phyloP scores from a whole-genome alignment of 2,113 vertebrate genomes.

The Myxocyprinus asiaticus region DNA sequence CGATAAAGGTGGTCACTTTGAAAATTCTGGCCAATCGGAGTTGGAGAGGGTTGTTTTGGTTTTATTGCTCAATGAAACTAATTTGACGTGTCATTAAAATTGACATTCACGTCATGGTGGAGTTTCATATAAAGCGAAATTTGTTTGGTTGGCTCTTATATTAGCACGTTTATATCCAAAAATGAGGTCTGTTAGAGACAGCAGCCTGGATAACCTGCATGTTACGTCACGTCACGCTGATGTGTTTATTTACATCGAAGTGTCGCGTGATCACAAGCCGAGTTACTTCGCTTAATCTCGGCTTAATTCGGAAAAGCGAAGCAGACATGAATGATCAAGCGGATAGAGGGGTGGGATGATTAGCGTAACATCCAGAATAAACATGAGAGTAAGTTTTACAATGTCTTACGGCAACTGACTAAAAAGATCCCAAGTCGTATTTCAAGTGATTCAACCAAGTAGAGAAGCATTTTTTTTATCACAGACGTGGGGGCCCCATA shows the following conservation, averaged over 20 bases:
- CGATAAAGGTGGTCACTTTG: not conserved
- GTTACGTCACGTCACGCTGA: slow-evolving; percentile 1
- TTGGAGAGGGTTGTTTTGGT: not conserved
- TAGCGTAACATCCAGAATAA: too few relatives aligned
- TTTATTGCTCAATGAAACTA: not conserved
- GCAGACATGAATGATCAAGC: too few relatives aligned
- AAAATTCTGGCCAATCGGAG: not conserved
- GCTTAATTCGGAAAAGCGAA: slow-evolving; percentile 43
- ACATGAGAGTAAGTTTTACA: too few relatives aligned
- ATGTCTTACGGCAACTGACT: too few relatives aligned
- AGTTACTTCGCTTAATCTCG: slow-evolving; percentile 58
- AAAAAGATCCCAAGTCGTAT: too few relatives aligned
- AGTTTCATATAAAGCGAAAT: too few relatives aligned
- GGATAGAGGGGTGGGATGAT: too few relatives aligned
- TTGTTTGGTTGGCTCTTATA: not conserved
- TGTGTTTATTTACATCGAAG: slow-evolving; percentile 76
- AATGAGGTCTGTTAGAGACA: not conserved
- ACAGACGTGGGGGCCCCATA: too few relatives aligned
- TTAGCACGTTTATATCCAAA: not conserved
- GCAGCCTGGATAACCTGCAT: not conserved
- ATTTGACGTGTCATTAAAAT: not conserved
- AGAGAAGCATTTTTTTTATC: too few relatives aligned
- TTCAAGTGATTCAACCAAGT: too few relatives aligned
- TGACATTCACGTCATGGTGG: not conserved
- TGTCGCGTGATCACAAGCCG: slow-evolving; percentile 65